Conservation (phyloP, 2,113 vertebrate genomes). For the Neolamprologus falcicula region DNA sequence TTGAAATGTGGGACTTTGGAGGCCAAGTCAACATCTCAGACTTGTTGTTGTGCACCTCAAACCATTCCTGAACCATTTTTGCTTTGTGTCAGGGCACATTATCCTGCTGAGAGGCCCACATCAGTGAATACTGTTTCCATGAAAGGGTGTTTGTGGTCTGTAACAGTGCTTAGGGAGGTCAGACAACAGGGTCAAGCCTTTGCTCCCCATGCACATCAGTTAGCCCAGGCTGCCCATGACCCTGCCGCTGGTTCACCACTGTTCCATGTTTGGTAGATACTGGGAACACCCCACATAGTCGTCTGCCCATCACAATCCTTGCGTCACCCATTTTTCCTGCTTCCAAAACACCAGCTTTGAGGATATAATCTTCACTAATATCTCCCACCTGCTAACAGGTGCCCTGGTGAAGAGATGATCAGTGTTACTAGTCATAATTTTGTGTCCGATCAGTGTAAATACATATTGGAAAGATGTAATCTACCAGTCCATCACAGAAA, state of each 20-base stretch:
- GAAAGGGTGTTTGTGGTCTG: accelerated
- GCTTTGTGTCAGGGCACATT: background rate
- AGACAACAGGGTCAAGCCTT: background rate
- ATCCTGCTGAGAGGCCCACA: background rate
- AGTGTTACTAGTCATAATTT: background rate
- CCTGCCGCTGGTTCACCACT: accelerated
- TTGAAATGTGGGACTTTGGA: background rate
- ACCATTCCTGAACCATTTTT: background rate
- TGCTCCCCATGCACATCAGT: accelerated
- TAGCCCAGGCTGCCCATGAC: background rate
- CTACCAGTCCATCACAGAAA: background rate
- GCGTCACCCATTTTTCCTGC: background rate
- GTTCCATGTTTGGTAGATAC: background rate
- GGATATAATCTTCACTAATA: background rate
- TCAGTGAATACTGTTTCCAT: background rate
- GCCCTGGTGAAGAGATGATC: background rate
- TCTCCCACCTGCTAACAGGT: accelerated
- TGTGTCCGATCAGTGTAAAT: background rate
- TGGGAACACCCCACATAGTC: background rate
- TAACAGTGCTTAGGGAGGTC: accelerated
- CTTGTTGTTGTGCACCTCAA: background rate
- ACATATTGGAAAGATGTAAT: background rate
- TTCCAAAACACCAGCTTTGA: background rate
- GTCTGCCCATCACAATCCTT: background rate
- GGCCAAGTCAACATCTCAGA: background rate